Evolutionary conservation across 1,140 invertebrate species (phyloP), one percentile per base, ranked within the genome.

Genomic region (Drosophila novamexicana): DNA sequence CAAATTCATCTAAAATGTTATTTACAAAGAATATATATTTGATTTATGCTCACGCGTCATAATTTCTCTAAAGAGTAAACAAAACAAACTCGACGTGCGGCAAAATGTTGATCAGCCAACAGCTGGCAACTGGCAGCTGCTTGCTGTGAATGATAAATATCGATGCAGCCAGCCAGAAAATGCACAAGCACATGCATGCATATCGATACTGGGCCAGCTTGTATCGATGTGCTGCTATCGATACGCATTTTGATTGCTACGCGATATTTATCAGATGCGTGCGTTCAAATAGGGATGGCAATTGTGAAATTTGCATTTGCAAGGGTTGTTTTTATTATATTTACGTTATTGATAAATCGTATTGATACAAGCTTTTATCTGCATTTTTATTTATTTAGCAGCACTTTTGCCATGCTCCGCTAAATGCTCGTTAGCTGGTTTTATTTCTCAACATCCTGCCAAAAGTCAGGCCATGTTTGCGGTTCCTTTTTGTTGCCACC

Each of bases 381-480:
- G 5, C 22, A 29, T 29, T 29, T 29, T 5, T 29, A 5, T 29
- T 5, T 5, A 29, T 29, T 29, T 29, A 29, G 22, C 22, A 3
- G 22, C 22, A 22, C 18, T 29, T 49, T 52, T 52, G 22, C 4
- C 32, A n/a, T 34, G 50, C 32, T 18, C 22, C 7, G 1, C 45
- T 22, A 22, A 29, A 9, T 14, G 2, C n/a, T 14, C 40, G n/a
- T 14, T 42, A 49, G 7, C 1, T 12, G 18, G 1, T 45, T 45
- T 8, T 45, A n/a, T 22, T 9, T 29, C 18, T 22, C 6, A 18
- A 14, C 9, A 9, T 63, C 10, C 6, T 39, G 12, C n/a, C 62
- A 65, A n/a, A 61, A 37, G 8, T 77, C 54, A 12, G 8, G 39
- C 77, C 73, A 84, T 9, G 64, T 64, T 36, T 61, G 10, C 6